Conservation (phyloP, 2,888 invertebrate species). For the Drosophila gaucha region DNA sequence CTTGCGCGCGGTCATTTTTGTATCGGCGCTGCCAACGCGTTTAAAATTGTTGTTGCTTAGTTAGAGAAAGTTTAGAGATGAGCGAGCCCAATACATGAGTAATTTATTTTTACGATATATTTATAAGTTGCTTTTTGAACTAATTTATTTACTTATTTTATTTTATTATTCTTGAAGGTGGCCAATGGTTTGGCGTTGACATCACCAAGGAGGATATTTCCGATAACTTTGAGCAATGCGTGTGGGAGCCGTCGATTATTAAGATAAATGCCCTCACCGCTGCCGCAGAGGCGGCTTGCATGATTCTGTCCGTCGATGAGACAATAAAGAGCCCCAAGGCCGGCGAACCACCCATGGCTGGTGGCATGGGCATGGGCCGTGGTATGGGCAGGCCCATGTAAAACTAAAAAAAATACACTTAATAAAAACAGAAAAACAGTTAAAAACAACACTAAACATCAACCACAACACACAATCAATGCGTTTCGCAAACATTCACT, state of each 20-base stretch:
- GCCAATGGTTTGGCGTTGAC: constrained; percentile 97
- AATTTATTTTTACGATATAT: not conserved
- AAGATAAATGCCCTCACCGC: constrained; percentile 98
- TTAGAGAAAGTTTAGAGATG: constrained; percentile 19
- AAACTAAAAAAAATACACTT: constrained; percentile 43
- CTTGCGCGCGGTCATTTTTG: constrained; percentile 51
- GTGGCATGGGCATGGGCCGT: constrained; percentile 87
- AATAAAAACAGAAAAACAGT: constrained; percentile 15
- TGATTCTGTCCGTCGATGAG: constrained; percentile 98
- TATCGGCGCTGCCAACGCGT: constrained; percentile 48
- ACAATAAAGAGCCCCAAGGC: constrained; percentile 97
- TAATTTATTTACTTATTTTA: not conserved
- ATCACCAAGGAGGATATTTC: constrained; percentile 96
- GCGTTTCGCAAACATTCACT: constrained; percentile 48
- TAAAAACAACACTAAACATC: constrained; percentile 35
- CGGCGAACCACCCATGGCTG: constrained; percentile 83
- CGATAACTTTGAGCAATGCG: constrained; percentile 96
- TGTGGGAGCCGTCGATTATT: constrained; percentile 99
- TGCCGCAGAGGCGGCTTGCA: constrained; percentile 97
- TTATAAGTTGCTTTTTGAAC: not conserved
- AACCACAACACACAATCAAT: constrained; percentile 38
- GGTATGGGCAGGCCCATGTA: constrained; percentile 92
- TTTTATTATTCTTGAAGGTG: constrained; percentile 85
- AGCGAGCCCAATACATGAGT: not conserved
- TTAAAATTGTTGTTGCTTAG: not conserved